These are phyloP conservation scores for Phoebastria nigripes DNA, from an alignment of 2,797 vertebrate genomes.

Conservation along the genomic window DNA sequence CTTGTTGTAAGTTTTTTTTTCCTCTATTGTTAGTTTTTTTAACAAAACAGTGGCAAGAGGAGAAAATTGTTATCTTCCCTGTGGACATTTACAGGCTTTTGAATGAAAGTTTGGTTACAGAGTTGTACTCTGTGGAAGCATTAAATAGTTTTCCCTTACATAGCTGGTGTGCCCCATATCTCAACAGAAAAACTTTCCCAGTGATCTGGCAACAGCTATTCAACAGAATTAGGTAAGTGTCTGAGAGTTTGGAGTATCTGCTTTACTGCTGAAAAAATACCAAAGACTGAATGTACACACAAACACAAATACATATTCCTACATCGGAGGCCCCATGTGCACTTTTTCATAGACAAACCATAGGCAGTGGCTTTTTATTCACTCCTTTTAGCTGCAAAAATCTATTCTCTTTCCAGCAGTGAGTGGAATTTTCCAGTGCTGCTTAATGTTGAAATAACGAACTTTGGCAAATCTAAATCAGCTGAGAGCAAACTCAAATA, in stretches of 20 bases:
- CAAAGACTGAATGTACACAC: neutral
- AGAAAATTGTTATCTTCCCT: slow-evolving; percentile 76
- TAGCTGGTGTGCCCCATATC: slow-evolving; percentile 7
- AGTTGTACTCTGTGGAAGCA: slow-evolving; percentile 53
- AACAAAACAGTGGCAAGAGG: slow-evolving; percentile 62
- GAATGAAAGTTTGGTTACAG: slow-evolving; percentile 67
- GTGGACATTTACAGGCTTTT: slow-evolving; percentile 63
- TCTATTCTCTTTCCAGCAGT: neutral
- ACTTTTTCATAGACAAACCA: neutral
- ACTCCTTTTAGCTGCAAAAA: neutral
- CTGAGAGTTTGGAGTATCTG: slow-evolving; percentile 7
- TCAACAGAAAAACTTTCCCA: slow-evolving; percentile 40
- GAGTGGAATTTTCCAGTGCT: slow-evolving; percentile 52
- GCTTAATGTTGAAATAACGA: slow-evolving; percentile 57
- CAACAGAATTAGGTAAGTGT: slow-evolving; percentile 38
- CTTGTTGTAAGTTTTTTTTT: slow-evolving; percentile 59
- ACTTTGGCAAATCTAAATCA: slow-evolving; percentile 54
- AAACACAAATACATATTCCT: neutral
- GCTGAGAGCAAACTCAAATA: slow-evolving; percentile 21
- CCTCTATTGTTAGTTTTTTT: slow-evolving; percentile 69
- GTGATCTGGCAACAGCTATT: slow-evolving; percentile 26
- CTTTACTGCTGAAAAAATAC: neutral
- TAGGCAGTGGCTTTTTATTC: neutral
- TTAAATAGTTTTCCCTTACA: slow-evolving; percentile 50
- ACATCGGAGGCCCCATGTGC: neutral